phyloP scores from a whole-genome alignment of 2,113 vertebrate genomes.

The Caretta caretta region DNA sequence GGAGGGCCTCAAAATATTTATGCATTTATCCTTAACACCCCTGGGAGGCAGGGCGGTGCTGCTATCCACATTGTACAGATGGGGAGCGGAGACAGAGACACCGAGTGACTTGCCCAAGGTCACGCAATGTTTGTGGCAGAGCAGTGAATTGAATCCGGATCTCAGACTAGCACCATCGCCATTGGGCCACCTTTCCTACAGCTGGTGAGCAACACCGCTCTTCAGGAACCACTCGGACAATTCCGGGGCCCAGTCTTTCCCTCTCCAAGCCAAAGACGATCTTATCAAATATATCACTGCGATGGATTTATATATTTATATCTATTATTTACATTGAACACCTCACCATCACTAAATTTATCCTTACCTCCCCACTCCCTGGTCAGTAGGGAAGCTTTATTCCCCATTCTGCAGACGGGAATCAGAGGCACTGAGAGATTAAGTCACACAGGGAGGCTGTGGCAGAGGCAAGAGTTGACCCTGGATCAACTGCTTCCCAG shows the following conservation, averaged over 20 bases:
- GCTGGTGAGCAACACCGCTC: background rate
- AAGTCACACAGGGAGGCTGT: accelerated
- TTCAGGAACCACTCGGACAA: background rate
- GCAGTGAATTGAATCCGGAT: background rate
- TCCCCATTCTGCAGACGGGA: background rate
- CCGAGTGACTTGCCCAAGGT: background rate
- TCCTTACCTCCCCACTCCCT: background rate
- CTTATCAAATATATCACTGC: background rate
- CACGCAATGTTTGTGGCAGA: background rate
- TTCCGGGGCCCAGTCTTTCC: background rate
- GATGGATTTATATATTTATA: background rate
- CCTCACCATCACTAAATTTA: background rate
- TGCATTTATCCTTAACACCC: background rate
- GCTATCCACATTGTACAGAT: background rate
- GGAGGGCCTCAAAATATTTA: background rate
- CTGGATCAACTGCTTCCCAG: background rate
- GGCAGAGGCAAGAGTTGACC: background rate
- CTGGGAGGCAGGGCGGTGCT: background rate
- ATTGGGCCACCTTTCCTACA: too few species aligned
- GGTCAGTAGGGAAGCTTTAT: too few species aligned
- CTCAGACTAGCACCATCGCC: too few species aligned
- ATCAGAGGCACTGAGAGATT: background rate
- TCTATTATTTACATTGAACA: background rate
- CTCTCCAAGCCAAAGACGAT: background rate
- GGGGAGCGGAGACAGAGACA: background rate